phyloP scores from a whole-genome alignment of 2,888 invertebrate genomes.

The Laothoe populi region DNA sequence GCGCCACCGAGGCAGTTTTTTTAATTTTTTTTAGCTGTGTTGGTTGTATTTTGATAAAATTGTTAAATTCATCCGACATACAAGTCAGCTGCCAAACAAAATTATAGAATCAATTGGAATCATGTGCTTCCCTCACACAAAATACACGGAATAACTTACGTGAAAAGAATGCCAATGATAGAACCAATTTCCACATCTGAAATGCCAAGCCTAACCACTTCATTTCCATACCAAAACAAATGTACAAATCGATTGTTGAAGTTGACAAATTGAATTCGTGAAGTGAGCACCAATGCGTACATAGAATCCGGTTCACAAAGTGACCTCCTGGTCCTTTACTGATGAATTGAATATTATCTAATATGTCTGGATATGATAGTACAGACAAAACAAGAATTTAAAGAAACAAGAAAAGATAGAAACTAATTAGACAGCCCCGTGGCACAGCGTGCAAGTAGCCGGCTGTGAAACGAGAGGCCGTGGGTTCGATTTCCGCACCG shows the following conservation, averaged over 20 bases:
- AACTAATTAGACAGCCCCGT: too few relatives aligned
- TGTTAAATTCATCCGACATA: background rate
- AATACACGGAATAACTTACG: constrained; percentile 11
- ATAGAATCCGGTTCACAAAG: background rate
- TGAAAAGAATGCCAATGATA: constrained; percentile 1
- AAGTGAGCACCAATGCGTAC: background rate
- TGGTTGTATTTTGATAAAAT: too few relatives aligned
- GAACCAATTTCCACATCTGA: background rate
- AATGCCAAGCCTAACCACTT: constrained; percentile 9
- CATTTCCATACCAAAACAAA: constrained; percentile 13
- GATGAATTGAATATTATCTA: background rate
- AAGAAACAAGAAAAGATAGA: too few relatives aligned
- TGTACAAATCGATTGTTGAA: constrained; percentile 3
- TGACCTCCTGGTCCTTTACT: background rate
- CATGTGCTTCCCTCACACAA: background rate
- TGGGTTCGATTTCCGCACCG: too few relatives aligned
- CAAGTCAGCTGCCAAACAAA: background rate
- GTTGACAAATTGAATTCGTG: constrained; percentile 14
- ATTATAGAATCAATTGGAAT: background rate
- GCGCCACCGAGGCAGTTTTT: too few relatives aligned
- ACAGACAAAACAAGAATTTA: too few relatives aligned
- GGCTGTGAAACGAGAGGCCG: too few relatives aligned
- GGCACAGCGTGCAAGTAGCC: too few relatives aligned
- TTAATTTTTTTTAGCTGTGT: too few relatives aligned
- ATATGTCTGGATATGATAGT: too few relatives aligned